A percentile compares a stretch with the other conserved stretches of the same genome.
These are phyloP conservation scores for Platyura marginata DNA, from an alignment of 1,140 invertebrate species.

Conservation along the genomic window DNA sequence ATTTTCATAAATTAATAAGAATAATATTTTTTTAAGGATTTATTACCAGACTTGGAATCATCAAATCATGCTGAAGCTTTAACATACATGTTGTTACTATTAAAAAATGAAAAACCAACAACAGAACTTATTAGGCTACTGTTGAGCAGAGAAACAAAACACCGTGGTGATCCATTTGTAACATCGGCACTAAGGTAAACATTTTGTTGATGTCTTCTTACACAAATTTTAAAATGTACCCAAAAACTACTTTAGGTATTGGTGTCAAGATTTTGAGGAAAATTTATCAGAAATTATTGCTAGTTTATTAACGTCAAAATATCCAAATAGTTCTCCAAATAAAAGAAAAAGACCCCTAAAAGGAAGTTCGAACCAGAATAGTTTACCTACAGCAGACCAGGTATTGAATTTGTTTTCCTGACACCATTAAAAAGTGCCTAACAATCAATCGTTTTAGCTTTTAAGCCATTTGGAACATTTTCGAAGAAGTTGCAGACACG, in stretches of 20 bases:
- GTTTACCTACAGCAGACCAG: conserved; percentile 33
- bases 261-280: conserved; percentile 82
- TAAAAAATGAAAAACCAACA: conserved; percentile 82
- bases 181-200: conserved; percentile 58
- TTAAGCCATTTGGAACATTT: conserved; percentile 83
- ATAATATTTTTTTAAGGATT: conserved; percentile 15
- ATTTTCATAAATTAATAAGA: too few relatives aligned
- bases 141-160: conserved; percentile 57
- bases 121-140: conserved; percentile 70
- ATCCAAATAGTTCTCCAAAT: conserved; percentile 68
- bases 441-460: conserved; percentile 34
- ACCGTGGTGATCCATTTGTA: conserved; percentile 58
- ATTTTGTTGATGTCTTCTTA: not conserved
- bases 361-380: conserved; percentile 36
- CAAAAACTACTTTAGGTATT: too few relatives aligned
- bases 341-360: conserved; percentile 70
- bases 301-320: conserved; percentile 53
- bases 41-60: conserved; percentile 77
- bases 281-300: conserved; percentile 71
- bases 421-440: not conserved
- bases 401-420: conserved; percentile 18
- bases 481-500: conserved; percentile 47
- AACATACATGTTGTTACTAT: conserved; percentile 72
- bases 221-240: too few relatives aligned
- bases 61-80: conserved; percentile 79